These are phyloP conservation scores for Poecilia picta DNA, from an alignment of 2,797 vertebrate genomes.

Conservation along the genomic window DNA sequence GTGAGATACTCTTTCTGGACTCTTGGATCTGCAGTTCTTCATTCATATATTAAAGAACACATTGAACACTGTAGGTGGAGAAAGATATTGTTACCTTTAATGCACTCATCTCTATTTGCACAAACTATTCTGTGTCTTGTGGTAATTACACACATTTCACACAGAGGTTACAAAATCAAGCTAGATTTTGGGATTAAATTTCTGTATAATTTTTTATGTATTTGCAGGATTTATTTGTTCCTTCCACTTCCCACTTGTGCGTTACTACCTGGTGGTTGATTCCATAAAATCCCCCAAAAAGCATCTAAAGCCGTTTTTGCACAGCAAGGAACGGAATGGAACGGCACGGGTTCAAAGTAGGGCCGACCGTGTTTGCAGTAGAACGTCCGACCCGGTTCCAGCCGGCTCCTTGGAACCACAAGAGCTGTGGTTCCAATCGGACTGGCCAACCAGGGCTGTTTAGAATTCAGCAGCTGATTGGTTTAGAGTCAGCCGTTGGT, in stretches of 20 bases:
- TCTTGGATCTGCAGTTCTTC: slow-evolving; percentile 47
- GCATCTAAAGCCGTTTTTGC: no score
- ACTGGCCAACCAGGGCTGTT: no score
- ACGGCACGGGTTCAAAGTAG: no score
- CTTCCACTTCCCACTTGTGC: not conserved
- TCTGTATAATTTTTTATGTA: not conserved
- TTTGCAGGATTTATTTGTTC: not conserved
- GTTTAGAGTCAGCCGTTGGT: no score
- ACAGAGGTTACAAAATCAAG: not conserved
- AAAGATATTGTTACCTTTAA: slow-evolving; percentile 21
- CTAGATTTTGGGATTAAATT: not conserved
- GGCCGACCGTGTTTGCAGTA: no score
- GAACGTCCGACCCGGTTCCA: no score
- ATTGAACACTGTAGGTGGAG: slow-evolving; percentile 32
- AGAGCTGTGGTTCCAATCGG: no score
- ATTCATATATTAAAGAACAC: slow-evolving; percentile 37
- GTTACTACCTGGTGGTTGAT: not conserved
- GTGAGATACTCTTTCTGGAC: slow-evolving; percentile 38
- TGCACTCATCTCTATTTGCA: not conserved
- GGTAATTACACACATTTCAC: not conserved
- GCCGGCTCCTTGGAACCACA: no score
- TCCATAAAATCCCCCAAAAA: not conserved
- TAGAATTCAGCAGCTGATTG: no score
- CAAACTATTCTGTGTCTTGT: not conserved
- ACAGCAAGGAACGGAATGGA: no score